Evolutionary conservation across 2,888 invertebrate genomes (phyloP).

Genomic region (Alitta virens): DNA sequence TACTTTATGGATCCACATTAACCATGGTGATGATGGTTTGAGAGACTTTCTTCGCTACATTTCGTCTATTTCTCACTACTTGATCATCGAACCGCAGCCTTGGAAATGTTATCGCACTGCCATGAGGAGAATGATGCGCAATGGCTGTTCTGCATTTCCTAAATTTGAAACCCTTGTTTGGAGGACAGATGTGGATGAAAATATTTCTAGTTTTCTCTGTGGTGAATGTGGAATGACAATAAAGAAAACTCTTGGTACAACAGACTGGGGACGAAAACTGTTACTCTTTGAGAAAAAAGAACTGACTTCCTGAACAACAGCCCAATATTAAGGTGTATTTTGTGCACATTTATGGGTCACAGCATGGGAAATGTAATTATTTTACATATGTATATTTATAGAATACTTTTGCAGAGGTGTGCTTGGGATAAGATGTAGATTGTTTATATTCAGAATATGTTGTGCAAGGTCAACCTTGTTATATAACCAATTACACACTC

Average conservation of each 20-base stretch:
- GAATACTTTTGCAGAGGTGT: no score
- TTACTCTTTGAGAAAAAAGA: slow-evolving; percentile 12
- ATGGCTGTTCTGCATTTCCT: slow-evolving; percentile 65
- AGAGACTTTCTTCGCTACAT: slow-evolving; percentile 65
- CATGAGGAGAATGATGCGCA: slow-evolving; percentile 68
- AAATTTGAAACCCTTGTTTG: slow-evolving; percentile 65
- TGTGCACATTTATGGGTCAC: no score
- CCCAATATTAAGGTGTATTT: no score
- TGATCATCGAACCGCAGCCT: slow-evolving; percentile 79
- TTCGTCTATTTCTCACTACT: slow-evolving; percentile 61
- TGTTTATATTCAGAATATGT: no score
- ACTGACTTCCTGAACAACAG: no score
- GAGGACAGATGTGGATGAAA: slow-evolving; percentile 65
- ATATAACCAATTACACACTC: no score
- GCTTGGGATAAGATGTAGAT: no score
- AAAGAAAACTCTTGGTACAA: slow-evolving; percentile 26
- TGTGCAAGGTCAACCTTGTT: no score
- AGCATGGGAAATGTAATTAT: no score
- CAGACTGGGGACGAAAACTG: slow-evolving; percentile 28
- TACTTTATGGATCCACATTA: slow-evolving; percentile 88
- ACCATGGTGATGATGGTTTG: slow-evolving; percentile 75
- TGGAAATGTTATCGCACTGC: slow-evolving; percentile 83
- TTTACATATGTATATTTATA: no score
- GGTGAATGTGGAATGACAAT: slow-evolving; percentile 46
- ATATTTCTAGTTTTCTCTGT: slow-evolving; percentile 65